Evolutionary conservation across 2,113 vertebrate genomes (phyloP), one percentile per base, ranked within the genome.

Genomic region (Zapornia atra): DNA sequence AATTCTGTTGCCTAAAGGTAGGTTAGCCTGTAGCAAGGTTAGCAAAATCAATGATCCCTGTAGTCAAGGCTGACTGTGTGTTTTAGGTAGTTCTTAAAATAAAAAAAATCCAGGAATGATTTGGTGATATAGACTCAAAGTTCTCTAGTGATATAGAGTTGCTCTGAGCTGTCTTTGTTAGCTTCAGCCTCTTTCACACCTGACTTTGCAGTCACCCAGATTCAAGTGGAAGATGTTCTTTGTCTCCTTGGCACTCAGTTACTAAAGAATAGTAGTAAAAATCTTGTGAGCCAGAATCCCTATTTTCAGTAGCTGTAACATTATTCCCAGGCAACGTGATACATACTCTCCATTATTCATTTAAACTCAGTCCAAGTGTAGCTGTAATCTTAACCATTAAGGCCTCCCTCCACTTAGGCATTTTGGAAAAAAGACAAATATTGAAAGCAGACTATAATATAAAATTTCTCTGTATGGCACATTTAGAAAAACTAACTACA

Each of bases 241-340:
- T 82, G 33, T 76, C 53, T 94, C 24, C 33, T 44, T 79, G 18
- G 44, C 36, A 44, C 78, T 68, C 24, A 56, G 44, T 72, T 64
- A 64, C 48, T 93, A 88, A 93, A 92, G 85, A 94, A 94, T 68
- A 87, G 11, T 22, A 68, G n/a, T 57, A 90, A 82, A 92, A 95
- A 57, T 53, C 63, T 40, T 86, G 28, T 83, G 51, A 92, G n/a
- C 19, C 50, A 83, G 88, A 83, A 96, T 68, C 4, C 15, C 48
- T 53, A 19, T 69, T 90, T 93, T 82, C 34, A 50, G 33, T 44
- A 73, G 19, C 40, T 90, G 22, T 70, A 54, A 54, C 21, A 46
- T 86, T 70, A 78, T 81, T 63, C 53, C 26, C 76, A 71, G 40
- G 66, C 22, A 86, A 64, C 19, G 25, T 36, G 36, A 40, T 18